Percentiles rank a stretch among this genome's conserved stretches.
These are phyloP conservation scores for Epizoanthus rinbou DNA, from an alignment of 92 coral and sea anemone species.

Conservation along the genomic window DNA sequence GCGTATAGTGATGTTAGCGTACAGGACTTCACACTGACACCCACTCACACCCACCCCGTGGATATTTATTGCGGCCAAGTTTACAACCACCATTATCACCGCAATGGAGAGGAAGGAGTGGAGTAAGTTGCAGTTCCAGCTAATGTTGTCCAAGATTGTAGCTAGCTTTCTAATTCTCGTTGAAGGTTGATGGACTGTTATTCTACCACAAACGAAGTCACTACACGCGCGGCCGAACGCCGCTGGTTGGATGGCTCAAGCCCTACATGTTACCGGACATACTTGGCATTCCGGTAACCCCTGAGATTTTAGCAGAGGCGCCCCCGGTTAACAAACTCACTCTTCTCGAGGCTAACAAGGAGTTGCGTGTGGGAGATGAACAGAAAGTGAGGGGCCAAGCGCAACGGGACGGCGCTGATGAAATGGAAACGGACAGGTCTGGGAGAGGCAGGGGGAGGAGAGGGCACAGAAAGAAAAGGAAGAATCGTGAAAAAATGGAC, in stretches of 20 bases:
- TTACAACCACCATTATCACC: too few relatives aligned
- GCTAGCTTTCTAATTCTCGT: background rate
- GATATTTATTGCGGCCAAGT: too few relatives aligned
- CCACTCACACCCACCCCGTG: too few relatives aligned
- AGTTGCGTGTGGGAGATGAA: constrained; percentile 54
- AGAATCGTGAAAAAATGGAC: constrained; percentile 42
- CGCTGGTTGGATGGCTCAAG: constrained; percentile 95
- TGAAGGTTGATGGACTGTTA: constrained; percentile 90
- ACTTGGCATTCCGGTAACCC: constrained; percentile 74
- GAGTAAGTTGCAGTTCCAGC: too few relatives aligned
- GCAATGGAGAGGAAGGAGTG: too few relatives aligned
- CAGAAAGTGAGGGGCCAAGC: constrained; percentile 45
- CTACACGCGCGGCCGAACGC: constrained; percentile 87
- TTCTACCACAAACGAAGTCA: constrained; percentile 94
- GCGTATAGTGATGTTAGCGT: too few relatives aligned
- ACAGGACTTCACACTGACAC: too few relatives aligned
- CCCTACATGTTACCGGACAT: constrained; percentile 89
- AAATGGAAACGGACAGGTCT: constrained; percentile 54
- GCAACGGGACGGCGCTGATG: constrained; percentile 38
- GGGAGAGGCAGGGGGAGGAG: constrained; percentile 44
- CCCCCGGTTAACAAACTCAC: constrained; percentile 84
- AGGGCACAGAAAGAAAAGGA: constrained; percentile 9
- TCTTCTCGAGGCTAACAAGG: constrained; percentile 76
- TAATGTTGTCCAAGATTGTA: background rate
- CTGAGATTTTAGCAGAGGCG: constrained; percentile 55